Percentiles rank a stretch among this genome's conserved stretches.
Conservation (phyloP, 2,113 vertebrate species). For the Corapipo altera region DNA sequence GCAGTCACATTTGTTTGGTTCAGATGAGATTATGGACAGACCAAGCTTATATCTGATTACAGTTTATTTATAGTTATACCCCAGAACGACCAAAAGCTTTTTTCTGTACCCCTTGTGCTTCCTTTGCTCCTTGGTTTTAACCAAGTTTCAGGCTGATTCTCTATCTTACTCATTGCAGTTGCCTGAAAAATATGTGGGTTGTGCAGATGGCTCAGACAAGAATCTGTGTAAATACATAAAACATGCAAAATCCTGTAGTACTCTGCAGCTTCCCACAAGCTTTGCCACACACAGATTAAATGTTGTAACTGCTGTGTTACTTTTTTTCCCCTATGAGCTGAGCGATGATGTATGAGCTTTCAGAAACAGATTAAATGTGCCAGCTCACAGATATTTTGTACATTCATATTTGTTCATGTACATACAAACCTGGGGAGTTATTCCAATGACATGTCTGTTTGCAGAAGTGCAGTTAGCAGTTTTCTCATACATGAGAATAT, state of each 20-base stretch:
- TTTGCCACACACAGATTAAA: neutral
- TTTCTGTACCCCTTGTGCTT: neutral
- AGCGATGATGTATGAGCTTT: neutral
- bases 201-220: slow-evolving; percentile 53
- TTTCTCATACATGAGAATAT: neutral
- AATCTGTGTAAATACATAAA: neutral
- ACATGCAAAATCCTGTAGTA: slow-evolving; percentile 5
- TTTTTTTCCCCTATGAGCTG: neutral
- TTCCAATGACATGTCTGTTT: neutral
- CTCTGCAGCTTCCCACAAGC: neutral
- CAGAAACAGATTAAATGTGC: neutral
- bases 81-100: neutral
- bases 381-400: neutral
- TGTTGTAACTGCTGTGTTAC: neutral
- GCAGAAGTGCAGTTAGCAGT: neutral
- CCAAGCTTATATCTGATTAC: slow-evolving; percentile 4
- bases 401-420: neutral
- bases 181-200: slow-evolving; percentile 18
- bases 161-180: slow-evolving; percentile 61
- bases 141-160: neutral
- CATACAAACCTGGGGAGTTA: neutral
- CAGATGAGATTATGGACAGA: neutral
- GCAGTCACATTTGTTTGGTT: neutral
- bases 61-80: slow-evolving; percentile 46
- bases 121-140: slow-evolving; percentile 40